These are phyloP conservation scores for Liasis olivaceus DNA, from an alignment of 2,797 vertebrate species.

Conservation along the genomic window DNA sequence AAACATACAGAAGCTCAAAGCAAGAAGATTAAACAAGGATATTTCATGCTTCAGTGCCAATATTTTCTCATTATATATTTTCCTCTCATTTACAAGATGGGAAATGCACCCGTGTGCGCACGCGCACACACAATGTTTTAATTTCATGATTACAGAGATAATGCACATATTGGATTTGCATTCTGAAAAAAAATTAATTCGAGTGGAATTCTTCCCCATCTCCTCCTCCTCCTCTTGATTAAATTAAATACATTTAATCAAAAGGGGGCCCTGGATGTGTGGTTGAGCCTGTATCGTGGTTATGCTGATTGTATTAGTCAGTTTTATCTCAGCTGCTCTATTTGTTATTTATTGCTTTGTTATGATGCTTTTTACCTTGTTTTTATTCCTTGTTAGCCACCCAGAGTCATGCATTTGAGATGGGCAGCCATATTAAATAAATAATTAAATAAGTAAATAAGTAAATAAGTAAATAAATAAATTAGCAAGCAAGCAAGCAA, in stretches of 20 bases:
- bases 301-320: not conserved
- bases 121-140: not conserved
- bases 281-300: too few species aligned
- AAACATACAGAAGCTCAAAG: not conserved
- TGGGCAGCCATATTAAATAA: too few species aligned
- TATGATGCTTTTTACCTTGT: not conserved
- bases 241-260: too few species aligned
- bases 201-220: too few species aligned
- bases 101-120: not conserved
- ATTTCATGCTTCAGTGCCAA: not conserved
- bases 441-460: too few species aligned
- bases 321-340: too few species aligned
- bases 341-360: too few species aligned
- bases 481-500: too few species aligned
- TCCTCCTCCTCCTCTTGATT: too few species aligned
- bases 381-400: not conserved
- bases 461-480: too few species aligned
- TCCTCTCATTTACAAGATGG: not conserved
- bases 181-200: not conserved
- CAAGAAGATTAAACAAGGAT: not conserved
- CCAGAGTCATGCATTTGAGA: too few species aligned
- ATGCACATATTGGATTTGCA: not conserved
- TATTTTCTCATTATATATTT: not conserved
- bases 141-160: not conserved
- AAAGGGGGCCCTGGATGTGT: too few species aligned